Base-by-base conservation (phyloP, 2,797 vertebrate species). In the Vipera ursinii region DNA sequence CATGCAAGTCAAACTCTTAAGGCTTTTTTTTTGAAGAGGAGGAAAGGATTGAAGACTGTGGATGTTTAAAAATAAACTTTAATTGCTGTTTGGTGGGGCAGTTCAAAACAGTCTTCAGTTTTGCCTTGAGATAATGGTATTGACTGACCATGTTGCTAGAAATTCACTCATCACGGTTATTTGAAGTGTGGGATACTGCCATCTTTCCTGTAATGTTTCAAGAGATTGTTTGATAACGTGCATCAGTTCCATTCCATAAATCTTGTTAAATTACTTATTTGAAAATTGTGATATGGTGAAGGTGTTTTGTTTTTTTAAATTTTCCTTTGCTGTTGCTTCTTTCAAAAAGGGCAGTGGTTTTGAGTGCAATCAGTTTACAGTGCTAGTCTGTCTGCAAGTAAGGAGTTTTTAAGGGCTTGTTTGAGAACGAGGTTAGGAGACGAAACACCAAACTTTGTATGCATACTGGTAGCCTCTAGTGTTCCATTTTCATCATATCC, bases 171-270 rank as follows among this genome's bases (percentile, higher is more conserved):
- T 91, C 48, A n/a, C 88, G 28, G 56, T 89, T 48, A 92, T 82
- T 38, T 89, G 78, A 17, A 5, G 12, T 53, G 89, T 87, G 53
- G 55, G 56, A 55, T 69, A 57, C 5, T 48, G 57, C 91, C 88
- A 28, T 32, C 61, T 90, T 90, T 53, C 61, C 82, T 78, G 32
- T 91, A 92, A 20, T 32, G 57, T 89, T 92, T 94, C 86, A 65
- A 65, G 14, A 87, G 56, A 87, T 91, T 61, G 24, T 0, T 13
- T 59, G 44, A 10, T 22, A 94, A 9, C 22, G 17, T 94, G 94
- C 26, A 8, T 53, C 56, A 51, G 60, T 90, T 59, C 90, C 86
- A 88, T 56, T 86, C 0, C 89, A 69, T 87, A 92, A 4, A 92
- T 48, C 44, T 53, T 78, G 63, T 55, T 13, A 55, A 20, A 26